These are phyloP conservation scores for Sebastes minor DNA, from an alignment of 2,797 vertebrate species.

Conservation along the genomic window DNA sequence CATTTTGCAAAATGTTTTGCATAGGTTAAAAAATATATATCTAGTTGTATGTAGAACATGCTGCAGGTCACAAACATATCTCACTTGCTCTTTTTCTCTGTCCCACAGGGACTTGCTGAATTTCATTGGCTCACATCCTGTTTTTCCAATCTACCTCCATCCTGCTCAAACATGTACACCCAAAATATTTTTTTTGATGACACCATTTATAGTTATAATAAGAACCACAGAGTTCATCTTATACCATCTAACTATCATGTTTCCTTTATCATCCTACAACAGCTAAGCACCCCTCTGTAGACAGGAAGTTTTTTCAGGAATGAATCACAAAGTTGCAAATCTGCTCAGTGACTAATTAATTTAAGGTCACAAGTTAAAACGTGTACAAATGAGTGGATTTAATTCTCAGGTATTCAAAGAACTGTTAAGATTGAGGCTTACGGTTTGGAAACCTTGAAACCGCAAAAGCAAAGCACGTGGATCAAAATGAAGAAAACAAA, in stretches of 20 bases:
- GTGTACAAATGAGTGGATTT: background rate
- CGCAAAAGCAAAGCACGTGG: background rate
- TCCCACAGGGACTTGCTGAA: background rate
- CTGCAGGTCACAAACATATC: slow-evolving; percentile 32
- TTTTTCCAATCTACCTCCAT: background rate
- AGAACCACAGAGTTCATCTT: slow-evolving; percentile 26
- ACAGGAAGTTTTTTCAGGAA: background rate
- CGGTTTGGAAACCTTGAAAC: background rate
- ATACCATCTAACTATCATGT: background rate
- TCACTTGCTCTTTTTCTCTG: background rate
- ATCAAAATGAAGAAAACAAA: slow-evolving; percentile 38
- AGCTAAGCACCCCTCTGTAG: background rate
- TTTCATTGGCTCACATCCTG: background rate
- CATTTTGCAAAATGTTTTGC: slow-evolving; percentile 64
- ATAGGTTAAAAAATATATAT: slow-evolving; percentile 24
- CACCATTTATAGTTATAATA: slow-evolving; percentile 29
- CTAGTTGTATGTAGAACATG: slow-evolving; percentile 14
- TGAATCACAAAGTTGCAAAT: background rate
- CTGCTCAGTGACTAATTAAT: background rate
- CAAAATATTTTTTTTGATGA: slow-evolving; percentile 21
- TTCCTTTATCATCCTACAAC: background rate
- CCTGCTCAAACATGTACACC: background rate
- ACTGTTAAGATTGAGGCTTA: background rate
- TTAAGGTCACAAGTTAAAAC: slow-evolving; percentile 2
- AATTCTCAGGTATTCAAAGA: background rate